These are phyloP conservation scores for Pimpla rufipes DNA, from an alignment of 2,888 invertebrate species.

Conservation along the genomic window DNA sequence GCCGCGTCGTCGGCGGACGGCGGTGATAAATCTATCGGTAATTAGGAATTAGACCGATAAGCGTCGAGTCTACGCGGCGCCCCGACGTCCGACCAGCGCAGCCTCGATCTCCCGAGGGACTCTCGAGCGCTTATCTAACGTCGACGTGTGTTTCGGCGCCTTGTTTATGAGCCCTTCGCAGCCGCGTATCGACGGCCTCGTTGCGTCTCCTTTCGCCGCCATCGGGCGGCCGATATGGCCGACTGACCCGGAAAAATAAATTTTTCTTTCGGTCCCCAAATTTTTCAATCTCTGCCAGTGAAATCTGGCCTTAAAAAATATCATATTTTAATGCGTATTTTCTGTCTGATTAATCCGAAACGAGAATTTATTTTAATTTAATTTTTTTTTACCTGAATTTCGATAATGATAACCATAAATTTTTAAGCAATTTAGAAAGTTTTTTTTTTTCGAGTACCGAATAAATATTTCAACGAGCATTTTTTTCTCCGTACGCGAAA, in stretches of 20 bases:
- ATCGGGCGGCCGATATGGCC: too few relatives aligned
- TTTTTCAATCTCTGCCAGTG: too few relatives aligned
- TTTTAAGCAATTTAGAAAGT: too few relatives aligned
- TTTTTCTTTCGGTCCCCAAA: not conserved
- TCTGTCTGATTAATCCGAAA: too few relatives aligned
- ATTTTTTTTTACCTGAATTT: too few relatives aligned
- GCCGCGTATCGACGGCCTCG: not conserved
- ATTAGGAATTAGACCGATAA: slow-evolving; percentile 57
- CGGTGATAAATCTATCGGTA: slow-evolving; percentile 54
- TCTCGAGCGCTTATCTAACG: slow-evolving; percentile 50
- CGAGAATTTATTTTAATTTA: too few relatives aligned
- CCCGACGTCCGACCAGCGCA: slow-evolving; percentile 13
- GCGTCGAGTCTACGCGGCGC: slow-evolving; percentile 17
- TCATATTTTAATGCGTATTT: too few relatives aligned
- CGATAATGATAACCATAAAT: too few relatives aligned
- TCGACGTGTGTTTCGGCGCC: slow-evolving; percentile 51
- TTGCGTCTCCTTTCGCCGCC: not conserved
- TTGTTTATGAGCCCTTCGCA: slow-evolving; percentile 56
- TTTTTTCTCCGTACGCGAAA: not conserved
- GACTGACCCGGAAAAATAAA: not conserved
- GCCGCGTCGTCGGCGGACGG: not conserved
- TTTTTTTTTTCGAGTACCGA: too few relatives aligned
- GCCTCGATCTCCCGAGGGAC: not conserved
- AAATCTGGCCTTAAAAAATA: too few relatives aligned
- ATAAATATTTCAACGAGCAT: not conserved